Evolutionary conservation across 2,888 invertebrate species (phyloP), one percentile per base, ranked within the genome.

Genomic region (Thereva nobilitata): DNA sequence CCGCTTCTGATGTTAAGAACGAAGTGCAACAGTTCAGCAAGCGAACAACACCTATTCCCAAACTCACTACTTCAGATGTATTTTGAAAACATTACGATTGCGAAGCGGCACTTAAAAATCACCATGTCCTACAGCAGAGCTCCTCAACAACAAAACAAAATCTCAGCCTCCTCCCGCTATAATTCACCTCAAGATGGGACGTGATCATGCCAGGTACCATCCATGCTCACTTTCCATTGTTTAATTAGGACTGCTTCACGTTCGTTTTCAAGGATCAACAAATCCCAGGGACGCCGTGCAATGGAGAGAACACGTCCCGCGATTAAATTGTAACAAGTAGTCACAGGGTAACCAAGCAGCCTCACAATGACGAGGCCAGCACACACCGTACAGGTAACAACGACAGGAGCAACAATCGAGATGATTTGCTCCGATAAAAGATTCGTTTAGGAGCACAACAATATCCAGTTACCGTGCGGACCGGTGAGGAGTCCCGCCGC

Each of bases 371-470:
- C 40, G 57, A 57, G 44, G 57, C 38, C 53, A 35, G 9, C 53
- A 34, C 5, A 35, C 35, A 38, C 7, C 10, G 35, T 9, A 53
- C 10, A 10, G 38, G 10, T 38, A 52, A 9, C 53, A 53, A 42
- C 55, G 5, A 55, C 55, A 41, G 12, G 9, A 12, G 12, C 55
- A 9, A 38, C 45, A 35, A 57, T 12, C 44, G 37, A 34, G 57
- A 57, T 57, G 44, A 57, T 57, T 44, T 57, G 57, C 23, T 57
- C 45, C 45, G 57, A 57, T 57, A 42, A 57, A 42, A 57, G 45
- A 57, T 34, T 23, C 23, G 34, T 44, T 44, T 44, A 45, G 34
- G 45, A 40, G 34, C 45, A 23, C 44, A 12, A 12, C 4, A 35
- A 38, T 12, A 23, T 55, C 41, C 12, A 10, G 23, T 35, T 35